Conservation (phyloP, 2,113 vertebrate genomes). For the Furnarius figulus region DNA sequence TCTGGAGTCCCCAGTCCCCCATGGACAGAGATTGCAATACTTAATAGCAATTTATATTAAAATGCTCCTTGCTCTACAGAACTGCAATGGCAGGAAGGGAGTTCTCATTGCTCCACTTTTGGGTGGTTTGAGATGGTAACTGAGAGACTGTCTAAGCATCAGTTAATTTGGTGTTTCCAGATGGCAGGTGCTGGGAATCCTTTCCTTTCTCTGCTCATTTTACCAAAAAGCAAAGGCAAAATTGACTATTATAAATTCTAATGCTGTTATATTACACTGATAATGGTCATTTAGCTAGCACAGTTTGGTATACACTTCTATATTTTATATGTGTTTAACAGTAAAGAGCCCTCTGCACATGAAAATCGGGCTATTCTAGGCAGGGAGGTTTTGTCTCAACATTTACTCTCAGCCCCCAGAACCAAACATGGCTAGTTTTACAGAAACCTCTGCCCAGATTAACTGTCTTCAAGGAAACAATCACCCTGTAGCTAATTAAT, state of each 20-base stretch:
- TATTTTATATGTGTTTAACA: background rate
- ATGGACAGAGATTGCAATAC: background rate
- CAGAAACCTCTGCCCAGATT: constrained; percentile 9
- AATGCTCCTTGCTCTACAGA: rapidly evolving
- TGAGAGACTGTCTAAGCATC: background rate
- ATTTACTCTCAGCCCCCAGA: constrained; percentile 12
- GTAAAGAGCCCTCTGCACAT: background rate
- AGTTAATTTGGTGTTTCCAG: background rate
- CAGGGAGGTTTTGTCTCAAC: background rate
- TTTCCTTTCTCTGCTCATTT: background rate
- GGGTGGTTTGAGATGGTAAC: background rate
- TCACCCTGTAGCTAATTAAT: constrained; percentile 43
- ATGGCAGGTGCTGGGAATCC: background rate
- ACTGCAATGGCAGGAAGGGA: too few relatives aligned
- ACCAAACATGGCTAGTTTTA: background rate
- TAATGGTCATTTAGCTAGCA: background rate
- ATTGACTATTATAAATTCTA: background rate
- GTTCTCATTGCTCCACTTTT: background rate
- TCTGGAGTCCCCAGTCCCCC: background rate
- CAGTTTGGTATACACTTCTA: rapidly evolving
- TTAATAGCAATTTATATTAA: background rate
- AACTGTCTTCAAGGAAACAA: constrained; percentile 51
- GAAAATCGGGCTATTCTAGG: background rate
- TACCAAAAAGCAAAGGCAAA: background rate
- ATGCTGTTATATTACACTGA: background rate